Percentiles rank a stretch among this genome's conserved stretches.
phyloP scores from a whole-genome alignment of 2,797 vertebrate genomes.

The Nannoperca obscura region DNA sequence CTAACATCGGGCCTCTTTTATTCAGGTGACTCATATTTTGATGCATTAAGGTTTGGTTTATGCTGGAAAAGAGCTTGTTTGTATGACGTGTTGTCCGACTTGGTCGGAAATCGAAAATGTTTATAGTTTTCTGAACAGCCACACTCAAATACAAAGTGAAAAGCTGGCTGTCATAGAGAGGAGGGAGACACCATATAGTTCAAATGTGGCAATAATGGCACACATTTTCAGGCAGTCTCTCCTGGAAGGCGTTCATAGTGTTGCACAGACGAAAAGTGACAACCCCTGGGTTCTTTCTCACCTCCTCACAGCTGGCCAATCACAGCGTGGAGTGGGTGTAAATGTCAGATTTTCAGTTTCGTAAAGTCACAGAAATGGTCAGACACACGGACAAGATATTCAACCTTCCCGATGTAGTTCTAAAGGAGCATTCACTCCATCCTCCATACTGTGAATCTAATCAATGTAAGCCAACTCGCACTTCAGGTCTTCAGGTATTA shows the following conservation, averaged over 20 bases:
- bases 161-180: background rate
- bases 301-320: background rate
- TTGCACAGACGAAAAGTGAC: background rate
- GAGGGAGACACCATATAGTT: no score
- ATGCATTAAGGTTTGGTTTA: background rate
- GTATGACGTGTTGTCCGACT: no score
- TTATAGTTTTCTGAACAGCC: no score
- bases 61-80: background rate
- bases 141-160: background rate
- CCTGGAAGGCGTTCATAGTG: no score
- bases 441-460: background rate
- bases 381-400: background rate
- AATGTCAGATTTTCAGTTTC: background rate
- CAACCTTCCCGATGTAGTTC: background rate
- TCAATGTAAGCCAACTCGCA: conserved; percentile 7
- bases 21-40: background rate
- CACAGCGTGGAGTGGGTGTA: no score
- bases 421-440: background rate
- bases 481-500: conserved; percentile 12
- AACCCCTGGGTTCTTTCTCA: background rate
- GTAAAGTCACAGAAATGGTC: no score
- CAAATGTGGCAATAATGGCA: no score
- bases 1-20: background rate
- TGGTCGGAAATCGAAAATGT: background rate
- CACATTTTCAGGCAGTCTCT: no score